Evolutionary conservation across 2,797 vertebrate genomes (phyloP).

Genomic region (Chrosomus eos): DNA sequence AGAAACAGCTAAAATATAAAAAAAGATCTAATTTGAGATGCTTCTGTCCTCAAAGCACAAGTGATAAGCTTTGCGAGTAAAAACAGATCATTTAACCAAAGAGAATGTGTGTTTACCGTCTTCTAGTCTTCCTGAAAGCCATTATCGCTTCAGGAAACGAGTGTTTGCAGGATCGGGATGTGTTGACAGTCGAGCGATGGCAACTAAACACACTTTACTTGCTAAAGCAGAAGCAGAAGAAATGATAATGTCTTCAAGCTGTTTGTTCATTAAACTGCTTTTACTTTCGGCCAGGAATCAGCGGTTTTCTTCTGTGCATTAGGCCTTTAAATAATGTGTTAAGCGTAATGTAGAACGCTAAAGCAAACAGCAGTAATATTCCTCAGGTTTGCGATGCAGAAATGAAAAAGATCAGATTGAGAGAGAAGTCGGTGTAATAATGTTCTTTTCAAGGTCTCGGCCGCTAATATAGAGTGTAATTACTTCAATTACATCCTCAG

Average conservation of each 20-base stretch:
- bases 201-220: constrained; percentile 33
- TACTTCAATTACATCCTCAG: constrained; percentile 7
- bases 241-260: constrained; percentile 66
- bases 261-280: constrained; percentile 64
- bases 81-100: background rate
- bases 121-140: background rate
- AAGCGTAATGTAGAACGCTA: constrained; percentile 41
- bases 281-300: constrained; percentile 53
- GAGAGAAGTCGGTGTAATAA: background rate
- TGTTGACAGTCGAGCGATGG: background rate
- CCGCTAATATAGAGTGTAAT: background rate
- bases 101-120: background rate
- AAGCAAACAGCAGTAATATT: constrained; percentile 58
- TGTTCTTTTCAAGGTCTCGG: constrained; percentile 24
- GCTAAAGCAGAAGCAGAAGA: constrained; percentile 45
- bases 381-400: constrained; percentile 44
- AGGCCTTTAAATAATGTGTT: constrained; percentile 37
- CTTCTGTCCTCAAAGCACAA: background rate
- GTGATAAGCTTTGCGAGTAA: background rate
- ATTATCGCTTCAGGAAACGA: constrained; percentile 26
- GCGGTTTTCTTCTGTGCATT: constrained; percentile 57
- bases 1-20: background rate
- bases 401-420: constrained; percentile 37
- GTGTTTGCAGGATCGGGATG: constrained; percentile 40
- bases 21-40: background rate